phyloP scores from a whole-genome alignment of 64 coral and sea anemone species.

The Hydrozoanthus tunicans region DNA sequence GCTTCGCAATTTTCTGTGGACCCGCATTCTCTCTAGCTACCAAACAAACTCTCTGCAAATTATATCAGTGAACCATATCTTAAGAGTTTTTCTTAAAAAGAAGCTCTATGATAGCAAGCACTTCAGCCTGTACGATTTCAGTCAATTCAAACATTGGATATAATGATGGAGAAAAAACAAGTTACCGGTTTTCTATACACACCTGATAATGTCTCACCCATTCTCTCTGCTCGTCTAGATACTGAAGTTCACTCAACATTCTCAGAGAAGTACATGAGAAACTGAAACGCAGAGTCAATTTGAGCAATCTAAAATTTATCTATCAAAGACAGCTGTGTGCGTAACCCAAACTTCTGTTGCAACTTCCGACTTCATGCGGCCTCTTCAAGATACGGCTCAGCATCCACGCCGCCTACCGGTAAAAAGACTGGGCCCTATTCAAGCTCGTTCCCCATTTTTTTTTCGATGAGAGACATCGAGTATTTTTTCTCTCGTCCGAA shows the following conservation, averaged over 20 bases:
- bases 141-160: neutral
- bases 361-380: neutral
- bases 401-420: neutral
- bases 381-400: neutral
- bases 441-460: too few relatives aligned
- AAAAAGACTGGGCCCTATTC: neutral
- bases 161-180: neutral
- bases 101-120: neutral
- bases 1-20: conserved; percentile 70
- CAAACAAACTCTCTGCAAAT: conserved; percentile 73
- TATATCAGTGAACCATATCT: neutral
- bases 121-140: neutral
- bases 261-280: conserved; percentile 16
- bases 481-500: too few relatives aligned
- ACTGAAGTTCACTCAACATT: conserved; percentile 81
- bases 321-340: neutral
- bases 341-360: neutral
- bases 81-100: neutral
- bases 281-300: neutral
- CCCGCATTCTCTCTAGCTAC: conserved; percentile 76
- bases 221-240: conserved; percentile 70
- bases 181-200: neutral
- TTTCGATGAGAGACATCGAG: too few relatives aligned
- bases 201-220: conserved; percentile 86
- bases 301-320: neutral